A percentile compares a stretch with the other conserved stretches of the same genome.
Evolutionary conservation across 2,797 vertebrate species (phyloP).

Genomic region (Florisuga fusca): DNA sequence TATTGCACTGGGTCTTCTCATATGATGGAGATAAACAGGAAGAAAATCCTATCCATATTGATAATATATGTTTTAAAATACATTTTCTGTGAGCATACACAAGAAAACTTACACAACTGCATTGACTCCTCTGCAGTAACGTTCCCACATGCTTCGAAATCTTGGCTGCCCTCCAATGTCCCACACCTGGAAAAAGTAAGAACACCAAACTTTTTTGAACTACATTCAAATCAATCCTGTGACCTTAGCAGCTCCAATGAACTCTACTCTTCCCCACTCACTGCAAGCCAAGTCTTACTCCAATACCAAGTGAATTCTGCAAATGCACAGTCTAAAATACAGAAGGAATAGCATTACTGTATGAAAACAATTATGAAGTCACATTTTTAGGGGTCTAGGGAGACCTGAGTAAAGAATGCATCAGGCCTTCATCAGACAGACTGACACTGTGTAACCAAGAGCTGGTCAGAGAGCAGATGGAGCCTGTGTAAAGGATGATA

Average conservation of each 20-base stretch:
- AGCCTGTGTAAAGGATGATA: not conserved
- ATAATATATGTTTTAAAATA: not conserved
- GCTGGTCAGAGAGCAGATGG: not conserved
- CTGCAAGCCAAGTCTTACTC: not conserved
- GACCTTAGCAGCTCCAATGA: not conserved
- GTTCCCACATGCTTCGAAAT: conserved; percentile 77
- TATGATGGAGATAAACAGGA: not conserved
- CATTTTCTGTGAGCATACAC: not conserved
- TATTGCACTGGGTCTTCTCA: not conserved
- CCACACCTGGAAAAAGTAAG: conserved; percentile 61
- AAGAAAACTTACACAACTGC: conserved; percentile 75
- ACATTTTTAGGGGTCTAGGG: not conserved
- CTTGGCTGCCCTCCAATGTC: conserved; percentile 77
- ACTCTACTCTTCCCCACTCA: not conserved
- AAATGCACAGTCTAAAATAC: not conserved
- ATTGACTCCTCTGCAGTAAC: conserved; percentile 79
- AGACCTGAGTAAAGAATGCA: not conserved
- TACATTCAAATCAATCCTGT: not conserved
- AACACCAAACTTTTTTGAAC: not conserved
- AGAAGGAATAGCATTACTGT: not conserved
- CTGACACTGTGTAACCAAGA: not conserved
- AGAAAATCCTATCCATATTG: not conserved
- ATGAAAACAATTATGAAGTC: not conserved
- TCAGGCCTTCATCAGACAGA: not conserved
- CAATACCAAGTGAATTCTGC: not conserved